These are phyloP conservation scores for Zootermopsis nevadensis DNA, from an alignment of 2,888 invertebrate species.

Conservation along the genomic window DNA sequence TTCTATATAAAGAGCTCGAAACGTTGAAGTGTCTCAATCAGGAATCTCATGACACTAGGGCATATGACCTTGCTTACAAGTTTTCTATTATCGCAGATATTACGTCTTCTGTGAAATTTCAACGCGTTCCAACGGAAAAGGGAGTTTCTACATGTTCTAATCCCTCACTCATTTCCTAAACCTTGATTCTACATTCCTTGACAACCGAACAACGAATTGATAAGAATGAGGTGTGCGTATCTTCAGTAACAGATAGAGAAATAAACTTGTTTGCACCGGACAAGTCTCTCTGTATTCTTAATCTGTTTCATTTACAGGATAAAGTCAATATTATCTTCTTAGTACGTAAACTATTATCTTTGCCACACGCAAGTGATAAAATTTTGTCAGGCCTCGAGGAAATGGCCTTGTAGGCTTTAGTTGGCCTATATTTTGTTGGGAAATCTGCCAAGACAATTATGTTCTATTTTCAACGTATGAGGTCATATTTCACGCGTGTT, in stretches of 20 bases:
- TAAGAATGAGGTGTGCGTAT: not conserved
- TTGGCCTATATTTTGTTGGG: not conserved
- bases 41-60: not conserved
- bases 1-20: too few species aligned
- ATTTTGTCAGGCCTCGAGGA: not conserved
- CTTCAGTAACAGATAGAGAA: not conserved
- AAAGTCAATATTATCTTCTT: not conserved
- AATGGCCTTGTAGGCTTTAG: not conserved
- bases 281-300: too few species aligned
- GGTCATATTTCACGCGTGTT: not conserved
- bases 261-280: not conserved
- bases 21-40: too few species aligned
- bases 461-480: not conserved
- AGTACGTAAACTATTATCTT: not conserved
- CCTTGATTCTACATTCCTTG: not conserved
- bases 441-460: not conserved
- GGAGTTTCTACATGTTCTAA: not conserved
- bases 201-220: not conserved
- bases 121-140: not conserved
- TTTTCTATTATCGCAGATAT: not conserved
- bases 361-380: not conserved
- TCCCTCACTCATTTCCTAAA: not conserved
- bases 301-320: not conserved
- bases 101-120: not conserved
- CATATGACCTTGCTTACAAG: not conserved